phyloP scores from a whole-genome alignment of 2,113 vertebrate genomes.

The Eurystomus gularis region DNA sequence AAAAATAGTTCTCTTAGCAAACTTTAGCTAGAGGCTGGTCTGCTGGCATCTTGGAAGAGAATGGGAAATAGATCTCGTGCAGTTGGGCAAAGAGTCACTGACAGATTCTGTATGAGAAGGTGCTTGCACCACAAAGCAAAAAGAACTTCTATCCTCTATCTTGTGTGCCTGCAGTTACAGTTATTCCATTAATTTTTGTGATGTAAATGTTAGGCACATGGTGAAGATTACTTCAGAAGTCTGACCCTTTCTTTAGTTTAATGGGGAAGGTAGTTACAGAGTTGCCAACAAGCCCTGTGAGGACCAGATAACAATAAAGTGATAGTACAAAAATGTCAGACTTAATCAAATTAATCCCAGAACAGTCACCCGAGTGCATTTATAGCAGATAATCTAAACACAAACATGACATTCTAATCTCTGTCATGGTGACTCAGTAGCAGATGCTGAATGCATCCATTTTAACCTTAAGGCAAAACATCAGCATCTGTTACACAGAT shows the following conservation, averaged over 20 bases:
- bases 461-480: background rate
- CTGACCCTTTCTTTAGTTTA: background rate
- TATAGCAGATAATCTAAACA: slow-evolving; percentile 52
- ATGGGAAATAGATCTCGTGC: background rate
- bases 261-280: background rate
- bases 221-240: background rate
- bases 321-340: slow-evolving; percentile 48
- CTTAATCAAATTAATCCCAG: slow-evolving; percentile 52
- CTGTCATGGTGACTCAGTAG: slow-evolving; percentile 10
- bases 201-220: background rate
- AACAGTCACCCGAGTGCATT: slow-evolving; percentile 42
- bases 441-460: background rate
- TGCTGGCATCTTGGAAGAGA: background rate
- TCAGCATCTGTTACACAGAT: background rate
- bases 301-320: slow-evolving; percentile 41
- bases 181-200: background rate
- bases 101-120: background rate
- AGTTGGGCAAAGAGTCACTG: background rate
- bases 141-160: background rate
- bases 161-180: background rate
- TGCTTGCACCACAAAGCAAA: background rate
- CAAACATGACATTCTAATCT: slow-evolving; percentile 53
- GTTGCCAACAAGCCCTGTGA: slow-evolving; percentile 28
- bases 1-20: background rate
- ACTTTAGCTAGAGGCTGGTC: background rate